These are phyloP conservation scores for Colius striatus DNA, from an alignment of 2,113 vertebrate genomes.

Conservation along the genomic window DNA sequence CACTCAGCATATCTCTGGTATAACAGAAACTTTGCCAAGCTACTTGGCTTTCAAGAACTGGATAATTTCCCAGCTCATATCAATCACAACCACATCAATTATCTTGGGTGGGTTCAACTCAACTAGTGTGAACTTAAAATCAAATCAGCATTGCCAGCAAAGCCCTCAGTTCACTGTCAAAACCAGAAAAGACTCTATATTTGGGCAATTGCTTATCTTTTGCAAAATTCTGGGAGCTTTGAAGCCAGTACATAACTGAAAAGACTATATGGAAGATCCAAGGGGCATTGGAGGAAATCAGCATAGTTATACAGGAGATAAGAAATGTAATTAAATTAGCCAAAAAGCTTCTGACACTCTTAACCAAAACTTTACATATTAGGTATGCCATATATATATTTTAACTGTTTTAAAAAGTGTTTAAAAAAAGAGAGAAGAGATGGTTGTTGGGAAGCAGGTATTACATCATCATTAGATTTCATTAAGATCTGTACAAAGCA, in stretches of 20 bases:
- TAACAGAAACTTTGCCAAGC: neutral
- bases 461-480: neutral
- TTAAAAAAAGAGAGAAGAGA: neutral
- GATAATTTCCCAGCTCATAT: neutral
- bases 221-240: neutral
- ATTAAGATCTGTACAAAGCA: neutral
- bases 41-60: neutral
- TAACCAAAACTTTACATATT: neutral
- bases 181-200: neutral
- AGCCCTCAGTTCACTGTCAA: neutral
- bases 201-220: neutral
- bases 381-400: neutral
- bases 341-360: neutral
- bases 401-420: neutral
- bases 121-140: neutral
- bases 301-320: neutral
- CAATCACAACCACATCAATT: neutral
- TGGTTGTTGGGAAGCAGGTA: neutral
- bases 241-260: neutral
- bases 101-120: neutral
- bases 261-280: neutral
- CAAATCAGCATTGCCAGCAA: neutral
- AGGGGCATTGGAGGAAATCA: neutral
- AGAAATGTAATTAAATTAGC: neutral
- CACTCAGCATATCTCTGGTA: neutral